A percentile compares a stretch with the other conserved stretches of the same genome.
Conservation (phyloP, 2,113 vertebrate species). For the Petrocephalus microphthalmus region DNA sequence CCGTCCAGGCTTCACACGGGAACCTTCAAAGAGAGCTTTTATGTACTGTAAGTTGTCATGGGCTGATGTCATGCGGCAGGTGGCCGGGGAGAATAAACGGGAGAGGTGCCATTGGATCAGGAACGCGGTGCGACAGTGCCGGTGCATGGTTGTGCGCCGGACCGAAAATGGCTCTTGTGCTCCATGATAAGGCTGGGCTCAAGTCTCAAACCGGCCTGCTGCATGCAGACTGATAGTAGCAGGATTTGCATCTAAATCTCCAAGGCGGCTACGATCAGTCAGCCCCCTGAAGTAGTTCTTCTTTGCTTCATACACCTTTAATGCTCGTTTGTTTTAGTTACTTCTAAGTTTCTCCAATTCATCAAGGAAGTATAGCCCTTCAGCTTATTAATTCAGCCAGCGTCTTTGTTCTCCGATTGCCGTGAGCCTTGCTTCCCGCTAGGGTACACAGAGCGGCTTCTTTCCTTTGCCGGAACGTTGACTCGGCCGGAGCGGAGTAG, state of each 20-base stretch:
- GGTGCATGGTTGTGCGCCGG: background rate
- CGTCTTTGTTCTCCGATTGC: background rate
- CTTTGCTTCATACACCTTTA: background rate
- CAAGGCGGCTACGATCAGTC: background rate
- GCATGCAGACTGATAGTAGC: background rate
- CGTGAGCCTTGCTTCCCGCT: background rate
- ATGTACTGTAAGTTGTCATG: background rate
- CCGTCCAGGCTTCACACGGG: background rate
- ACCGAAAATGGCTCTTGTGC: background rate
- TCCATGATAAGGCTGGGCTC: background rate
- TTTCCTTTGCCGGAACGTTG: background rate
- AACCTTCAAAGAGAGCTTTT: background rate
- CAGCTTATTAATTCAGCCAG: background rate
- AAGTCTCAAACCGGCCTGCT: background rate
- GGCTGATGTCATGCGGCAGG: constrained; percentile 2
- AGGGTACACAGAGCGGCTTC: background rate
- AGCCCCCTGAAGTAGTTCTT: background rate
- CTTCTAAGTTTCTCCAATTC: background rate
- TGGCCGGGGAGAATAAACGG: constrained; percentile 28
- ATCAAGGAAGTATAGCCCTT: too few species aligned
- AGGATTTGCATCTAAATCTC: background rate
- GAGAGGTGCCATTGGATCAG: constrained; percentile 28
- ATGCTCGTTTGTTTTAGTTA: background rate
- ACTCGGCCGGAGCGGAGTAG: background rate
- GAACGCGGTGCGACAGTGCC: constrained; percentile 40